Percentiles rank a stretch among this genome's conserved stretches.
Conservation (phyloP, 2,888 invertebrate species). For the Philereme transversata region DNA sequence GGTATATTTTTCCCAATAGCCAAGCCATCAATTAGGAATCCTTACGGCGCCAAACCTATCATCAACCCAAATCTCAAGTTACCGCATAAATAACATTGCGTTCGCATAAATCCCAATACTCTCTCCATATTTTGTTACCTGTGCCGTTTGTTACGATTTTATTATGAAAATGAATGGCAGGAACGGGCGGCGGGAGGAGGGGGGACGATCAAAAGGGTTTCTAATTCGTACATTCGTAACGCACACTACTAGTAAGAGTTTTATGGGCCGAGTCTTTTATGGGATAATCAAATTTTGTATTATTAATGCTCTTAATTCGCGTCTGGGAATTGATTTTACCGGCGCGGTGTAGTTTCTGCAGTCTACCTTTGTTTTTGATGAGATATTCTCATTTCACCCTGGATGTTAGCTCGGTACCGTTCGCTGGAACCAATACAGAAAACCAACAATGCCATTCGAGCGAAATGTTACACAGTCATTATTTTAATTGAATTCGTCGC, state of each 20-base stretch:
- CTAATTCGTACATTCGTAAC: constrained; percentile 80
- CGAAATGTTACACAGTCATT: constrained; percentile 54
- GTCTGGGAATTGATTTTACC: constrained; percentile 69
- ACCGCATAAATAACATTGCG: constrained; percentile 72
- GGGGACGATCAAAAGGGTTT: constrained; percentile 78
- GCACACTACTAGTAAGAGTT: constrained; percentile 80
- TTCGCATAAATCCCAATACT: constrained; percentile 76
- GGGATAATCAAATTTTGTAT: constrained; percentile 83
- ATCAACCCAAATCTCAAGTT: constrained; percentile 62
- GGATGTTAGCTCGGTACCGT: constrained; percentile 15
- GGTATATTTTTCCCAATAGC: constrained; percentile 18
- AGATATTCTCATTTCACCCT: constrained; percentile 17
- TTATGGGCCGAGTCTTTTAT: constrained; percentile 83
- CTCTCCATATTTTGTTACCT: constrained; percentile 83
- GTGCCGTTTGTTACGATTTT: constrained; percentile 82
- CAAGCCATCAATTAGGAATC: constrained; percentile 25
- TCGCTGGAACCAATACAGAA: constrained; percentile 46
- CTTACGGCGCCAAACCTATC: constrained; percentile 48
- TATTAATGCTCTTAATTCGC: constrained; percentile 78
- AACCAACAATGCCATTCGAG: constrained; percentile 52
- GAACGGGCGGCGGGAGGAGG: constrained; percentile 46
- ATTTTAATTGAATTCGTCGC: constrained; percentile 66
- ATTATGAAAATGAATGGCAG: constrained; percentile 84
- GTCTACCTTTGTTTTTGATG: constrained; percentile 38
- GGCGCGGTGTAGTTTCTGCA: constrained; percentile 36